Conservation (phyloP, 2,888 invertebrate genomes). For the Agelastica alni region DNA sequence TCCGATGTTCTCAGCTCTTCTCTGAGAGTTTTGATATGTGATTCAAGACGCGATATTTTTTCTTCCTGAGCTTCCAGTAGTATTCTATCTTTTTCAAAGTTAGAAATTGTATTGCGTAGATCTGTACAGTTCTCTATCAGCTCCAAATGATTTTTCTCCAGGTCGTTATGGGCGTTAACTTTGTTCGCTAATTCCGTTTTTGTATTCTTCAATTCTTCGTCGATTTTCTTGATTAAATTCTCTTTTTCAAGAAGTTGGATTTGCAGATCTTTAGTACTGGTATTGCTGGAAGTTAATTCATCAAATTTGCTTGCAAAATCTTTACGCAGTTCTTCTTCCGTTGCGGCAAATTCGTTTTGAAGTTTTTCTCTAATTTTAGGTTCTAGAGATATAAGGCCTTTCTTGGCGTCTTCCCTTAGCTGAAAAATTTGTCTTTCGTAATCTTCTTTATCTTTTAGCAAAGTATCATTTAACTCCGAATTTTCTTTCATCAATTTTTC, state of each 20-base stretch:
- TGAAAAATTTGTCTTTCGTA: slow-evolving; percentile 58
- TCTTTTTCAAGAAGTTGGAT: slow-evolving; percentile 59
- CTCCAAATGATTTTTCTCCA: slow-evolving; percentile 50
- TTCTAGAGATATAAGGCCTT: slow-evolving; percentile 48
- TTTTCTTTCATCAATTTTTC: slow-evolving; percentile 24
- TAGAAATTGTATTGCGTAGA: slow-evolving; percentile 34
- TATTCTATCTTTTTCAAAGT: slow-evolving; percentile 37
- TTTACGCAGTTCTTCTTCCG: slow-evolving; percentile 39
- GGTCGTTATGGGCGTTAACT: slow-evolving; percentile 39
- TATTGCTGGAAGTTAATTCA: slow-evolving; percentile 39
- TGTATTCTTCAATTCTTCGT: slow-evolving; percentile 35
- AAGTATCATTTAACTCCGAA: slow-evolving; percentile 30
- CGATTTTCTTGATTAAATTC: slow-evolving; percentile 51
- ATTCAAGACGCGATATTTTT: slow-evolving; percentile 37
- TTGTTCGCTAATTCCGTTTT: slow-evolving; percentile 34
- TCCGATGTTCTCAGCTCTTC: slow-evolving; percentile 35
- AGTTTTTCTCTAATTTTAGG: slow-evolving; percentile 46
- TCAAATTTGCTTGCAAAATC: slow-evolving; percentile 46
- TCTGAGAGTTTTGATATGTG: slow-evolving; percentile 39
- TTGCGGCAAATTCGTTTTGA: slow-evolving; percentile 38
- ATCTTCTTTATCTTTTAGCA: slow-evolving; percentile 54
- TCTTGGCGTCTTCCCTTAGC: slow-evolving; percentile 57
- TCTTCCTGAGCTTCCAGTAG: slow-evolving; percentile 31
- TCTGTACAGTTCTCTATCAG: slow-evolving; percentile 46
- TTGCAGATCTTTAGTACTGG: slow-evolving; percentile 55